Conservation (phyloP, 2,113 vertebrate genomes). For the Crypturellus undulatus region DNA sequence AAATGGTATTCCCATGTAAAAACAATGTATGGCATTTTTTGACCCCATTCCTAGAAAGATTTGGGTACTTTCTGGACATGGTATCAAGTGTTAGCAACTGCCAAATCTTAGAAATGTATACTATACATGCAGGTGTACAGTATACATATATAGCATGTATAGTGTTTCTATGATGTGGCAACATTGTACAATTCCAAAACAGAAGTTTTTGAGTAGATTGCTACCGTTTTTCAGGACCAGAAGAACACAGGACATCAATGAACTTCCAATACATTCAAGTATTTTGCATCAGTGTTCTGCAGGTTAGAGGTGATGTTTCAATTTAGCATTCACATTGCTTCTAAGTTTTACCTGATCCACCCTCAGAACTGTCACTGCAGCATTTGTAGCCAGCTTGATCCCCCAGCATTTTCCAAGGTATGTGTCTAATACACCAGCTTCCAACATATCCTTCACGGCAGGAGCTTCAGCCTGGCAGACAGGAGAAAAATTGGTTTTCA, state of each 20-base stretch:
- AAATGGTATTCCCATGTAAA: neutral
- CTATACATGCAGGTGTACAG: too few species aligned
- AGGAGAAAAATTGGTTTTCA: neutral
- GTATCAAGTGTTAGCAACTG: neutral
- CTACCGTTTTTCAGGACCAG: neutral
- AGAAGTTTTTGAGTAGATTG: fast-evolving
- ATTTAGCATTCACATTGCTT: neutral
- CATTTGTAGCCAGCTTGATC: conserved; percentile 94
- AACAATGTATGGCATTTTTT: neutral
- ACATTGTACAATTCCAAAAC: neutral
- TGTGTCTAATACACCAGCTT: conserved; percentile 89
- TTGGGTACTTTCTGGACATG: neutral
- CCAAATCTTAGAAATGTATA: neutral
- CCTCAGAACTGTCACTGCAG: conserved; percentile 92
- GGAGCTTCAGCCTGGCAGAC: conserved; percentile 86
- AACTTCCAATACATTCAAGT: neutral
- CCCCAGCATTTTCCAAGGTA: conserved; percentile 94
- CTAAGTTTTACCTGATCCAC: conserved; percentile 91
- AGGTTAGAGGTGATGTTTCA: neutral
- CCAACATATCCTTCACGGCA: conserved; percentile 91
- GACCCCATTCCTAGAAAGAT: neutral
- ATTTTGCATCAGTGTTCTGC: neutral
- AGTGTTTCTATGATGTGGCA: neutral
- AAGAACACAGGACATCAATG: fast-evolving
- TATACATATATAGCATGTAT: neutral